Evolutionary conservation across 2,888 invertebrate genomes (phyloP).

Genomic region (Epiblema foenella): DNA sequence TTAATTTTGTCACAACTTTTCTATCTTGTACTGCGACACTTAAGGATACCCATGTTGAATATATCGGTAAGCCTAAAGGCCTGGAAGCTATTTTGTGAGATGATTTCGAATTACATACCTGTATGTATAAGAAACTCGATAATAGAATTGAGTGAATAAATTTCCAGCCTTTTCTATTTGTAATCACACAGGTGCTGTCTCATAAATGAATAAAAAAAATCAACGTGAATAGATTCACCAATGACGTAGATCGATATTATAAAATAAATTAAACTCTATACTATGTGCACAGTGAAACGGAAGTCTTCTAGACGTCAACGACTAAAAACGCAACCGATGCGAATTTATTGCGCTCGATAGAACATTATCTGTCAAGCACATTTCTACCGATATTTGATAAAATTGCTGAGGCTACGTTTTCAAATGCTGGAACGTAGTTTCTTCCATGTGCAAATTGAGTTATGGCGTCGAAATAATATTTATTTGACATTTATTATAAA

Average conservation of each 20-base stretch:
- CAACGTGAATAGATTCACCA: neutral
- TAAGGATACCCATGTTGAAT: too few relatives aligned
- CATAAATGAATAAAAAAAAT: too few relatives aligned
- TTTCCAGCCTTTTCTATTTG: too few relatives aligned
- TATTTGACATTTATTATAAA: slow-evolving; percentile 27
- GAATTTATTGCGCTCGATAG: slow-evolving; percentile 63
- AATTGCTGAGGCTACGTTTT: slow-evolving; percentile 56
- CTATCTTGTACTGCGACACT: too few relatives aligned
- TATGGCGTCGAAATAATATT: slow-evolving; percentile 27
- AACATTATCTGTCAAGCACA: slow-evolving; percentile 56
- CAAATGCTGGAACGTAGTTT: slow-evolving; percentile 25
- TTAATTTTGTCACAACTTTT: too few relatives aligned
- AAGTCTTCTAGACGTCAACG: slow-evolving; percentile 59
- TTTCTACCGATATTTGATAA: slow-evolving; percentile 63
- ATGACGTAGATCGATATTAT: neutral
- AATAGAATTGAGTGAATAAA: too few relatives aligned
- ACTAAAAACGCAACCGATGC: slow-evolving; percentile 68
- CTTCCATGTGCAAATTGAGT: slow-evolving; percentile 32
- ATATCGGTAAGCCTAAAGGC: too few relatives aligned
- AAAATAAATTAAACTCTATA: slow-evolving; percentile 45
- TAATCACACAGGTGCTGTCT: too few relatives aligned
- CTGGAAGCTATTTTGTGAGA: too few relatives aligned
- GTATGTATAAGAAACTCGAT: too few relatives aligned
- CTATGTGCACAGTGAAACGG: slow-evolving; percentile 57
- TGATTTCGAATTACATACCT: too few relatives aligned